A percentile compares a stretch with the other conserved stretches of the same genome.
Conservation (phyloP, 1,140 invertebrate species). For the Sarcophaga peregrina region DNA sequence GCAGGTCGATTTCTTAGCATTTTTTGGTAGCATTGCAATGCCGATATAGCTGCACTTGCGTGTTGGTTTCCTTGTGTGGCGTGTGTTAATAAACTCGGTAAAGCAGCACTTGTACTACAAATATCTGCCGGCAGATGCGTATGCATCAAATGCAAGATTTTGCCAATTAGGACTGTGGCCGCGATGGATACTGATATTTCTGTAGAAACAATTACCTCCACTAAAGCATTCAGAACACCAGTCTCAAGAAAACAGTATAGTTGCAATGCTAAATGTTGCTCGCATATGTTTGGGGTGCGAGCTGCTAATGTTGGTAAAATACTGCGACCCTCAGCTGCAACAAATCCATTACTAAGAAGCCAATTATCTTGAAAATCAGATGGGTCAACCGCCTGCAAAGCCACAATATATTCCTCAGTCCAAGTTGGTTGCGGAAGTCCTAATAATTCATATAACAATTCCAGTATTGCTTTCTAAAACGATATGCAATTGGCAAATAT, state of each 20-base stretch:
- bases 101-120: conserved; percentile 81
- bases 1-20: conserved; percentile 82
- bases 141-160: conserved; percentile 87
- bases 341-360: conserved; percentile 91
- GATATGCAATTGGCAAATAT: conserved; percentile 37
- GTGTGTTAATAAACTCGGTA: conserved; percentile 83
- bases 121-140: conserved; percentile 85
- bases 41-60: conserved; percentile 83
- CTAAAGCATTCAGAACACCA: conserved; percentile 87
- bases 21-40: conserved; percentile 80
- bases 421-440: conserved; percentile 86
- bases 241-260: conserved; percentile 88
- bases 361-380: conserved; percentile 84
- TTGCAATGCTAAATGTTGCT: conserved; percentile 90
- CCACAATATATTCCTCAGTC: conserved; percentile 90
- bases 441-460: conserved; percentile 90
- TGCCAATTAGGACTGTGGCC: conserved; percentile 88
- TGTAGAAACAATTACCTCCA: conserved; percentile 89
- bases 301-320: conserved; percentile 85
- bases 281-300: conserved; percentile 87
- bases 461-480: conserved; percentile 87
- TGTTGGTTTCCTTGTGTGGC: conserved; percentile 81
- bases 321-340: conserved; percentile 86
- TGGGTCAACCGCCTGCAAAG: conserved; percentile 87
- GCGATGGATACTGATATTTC: conserved; percentile 90